Evolutionary conservation across 1,140 invertebrate genomes (phyloP).

Genomic region (Brachystomella parvula): DNA sequence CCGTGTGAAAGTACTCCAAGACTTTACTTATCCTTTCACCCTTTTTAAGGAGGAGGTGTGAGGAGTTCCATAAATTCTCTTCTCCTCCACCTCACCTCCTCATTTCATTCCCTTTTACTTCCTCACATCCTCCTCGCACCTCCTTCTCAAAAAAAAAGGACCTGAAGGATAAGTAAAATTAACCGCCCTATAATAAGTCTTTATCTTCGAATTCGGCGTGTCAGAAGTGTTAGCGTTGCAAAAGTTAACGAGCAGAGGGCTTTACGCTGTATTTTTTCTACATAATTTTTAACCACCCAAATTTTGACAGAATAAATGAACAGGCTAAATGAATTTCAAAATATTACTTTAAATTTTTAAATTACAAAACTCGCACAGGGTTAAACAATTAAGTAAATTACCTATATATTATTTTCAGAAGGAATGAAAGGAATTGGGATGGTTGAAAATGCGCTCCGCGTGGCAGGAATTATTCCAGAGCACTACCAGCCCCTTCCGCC

Average conservation of each 20-base stretch:
- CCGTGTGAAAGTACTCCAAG: too few species aligned
- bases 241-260: neutral
- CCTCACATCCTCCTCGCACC: neutral
- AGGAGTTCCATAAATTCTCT: neutral
- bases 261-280: neutral
- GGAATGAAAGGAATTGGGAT: neutral
- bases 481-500: neutral
- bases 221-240: neutral
- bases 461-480: neutral
- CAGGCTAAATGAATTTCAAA: neutral
- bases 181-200: neutral
- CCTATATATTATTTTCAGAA: neutral
- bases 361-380: too few species aligned
- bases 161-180: neutral
- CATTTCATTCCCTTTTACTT: neutral
- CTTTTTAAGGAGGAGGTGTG: too few species aligned
- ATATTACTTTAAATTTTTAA: too few species aligned
- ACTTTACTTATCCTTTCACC: too few species aligned
- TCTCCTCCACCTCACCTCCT: neutral
- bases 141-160: neutral
- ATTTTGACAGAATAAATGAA: neutral
- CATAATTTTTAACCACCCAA: neutral
- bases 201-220: neutral
- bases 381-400: neutral
- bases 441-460: slow-evolving; percentile 1